Base-by-base conservation (phyloP, 2,797 vertebrate genomes). In the Sebastes matsubarae region DNA sequence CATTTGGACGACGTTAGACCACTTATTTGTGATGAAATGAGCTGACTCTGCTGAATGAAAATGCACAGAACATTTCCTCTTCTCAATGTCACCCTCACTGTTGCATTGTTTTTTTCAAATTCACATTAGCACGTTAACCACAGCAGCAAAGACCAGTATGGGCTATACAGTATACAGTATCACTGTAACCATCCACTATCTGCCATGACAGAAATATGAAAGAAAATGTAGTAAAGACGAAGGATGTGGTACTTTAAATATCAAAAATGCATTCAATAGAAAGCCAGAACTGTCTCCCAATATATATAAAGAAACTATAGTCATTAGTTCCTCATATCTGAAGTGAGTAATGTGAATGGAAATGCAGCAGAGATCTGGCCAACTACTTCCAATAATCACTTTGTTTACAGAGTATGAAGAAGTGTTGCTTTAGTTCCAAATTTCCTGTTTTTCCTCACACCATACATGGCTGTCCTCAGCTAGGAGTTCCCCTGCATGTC, bases 51-150 rank as follows among this genome's bases (percentile, higher is more conserved):
- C 70, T 38, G 22, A 73, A 79, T 61, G 54, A 87, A 79, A 81
- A 73, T 81, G 58, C 22, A 20, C 36, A 38, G 70, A 85, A 87
- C 77, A 86, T 91, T 93, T 93, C 87, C 87, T 90, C 38, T 72
- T 82, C 46, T 85, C 83, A 84, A 22, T 85, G 77, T 84, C 83
- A 75, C 27, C 25, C 18, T 61, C 46, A 63, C 38, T 66, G 50
- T 69, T 72, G 30, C 6, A 14, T 46, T n/a, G 12, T 16, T 24
- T 22, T 75, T 63, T 80, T 30, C 42, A 52, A 46, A 5, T 60
- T 22, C 24, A 76, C 54, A 65, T 70, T 36, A 75, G 5, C 42
- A 72, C 58, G 0, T n/a, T 52, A 52, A 59, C 58, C 60, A 63
- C 63, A 54, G n/a, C 25, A 69, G 38, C 72, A 42, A 70, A 27